Base-by-base conservation (phyloP, 2,797 vertebrate species). In the Enteromius treurensis region DNA sequence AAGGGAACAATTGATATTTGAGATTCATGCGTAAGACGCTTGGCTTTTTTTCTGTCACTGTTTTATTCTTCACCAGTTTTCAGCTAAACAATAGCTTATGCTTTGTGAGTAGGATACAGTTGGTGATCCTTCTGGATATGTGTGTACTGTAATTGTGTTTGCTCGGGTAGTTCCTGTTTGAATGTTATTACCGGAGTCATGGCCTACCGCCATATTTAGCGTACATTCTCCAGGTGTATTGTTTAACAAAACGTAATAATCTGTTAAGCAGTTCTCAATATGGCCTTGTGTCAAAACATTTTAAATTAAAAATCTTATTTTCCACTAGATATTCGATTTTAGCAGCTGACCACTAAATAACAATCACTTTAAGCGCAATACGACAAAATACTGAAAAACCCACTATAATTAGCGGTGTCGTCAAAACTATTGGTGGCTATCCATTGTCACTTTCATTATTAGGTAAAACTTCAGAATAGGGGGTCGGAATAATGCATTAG, bases 1-100 rank as follows among this genome's bases (percentile, higher is more conserved):
- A 85, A 84, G 82, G 67, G 85, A 88, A 85, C 83, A 83, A 79
- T 79, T 85, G 83, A 86, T 88, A 83, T 88, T 81, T 80, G 62
- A 81, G 77, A 85, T 74, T 60, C 67, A 85, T 70, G 71, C 81
- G 47, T 70, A 70, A 64, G 26, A 45, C 21, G 49, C 17, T 26
- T 80, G 32, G 13, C 53, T 58, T 67, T 65, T 15, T 23, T 23
- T 45, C 37, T 45, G 11, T 47, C 45, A 3, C 13, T 13, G n/a
- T 60, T 51, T 29, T 29, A 70, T 70, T 53, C 11, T 68, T 77
- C 42, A 14, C 7, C 65, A 32, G 14, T 77, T 70, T 71, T 42
- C 10, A 64, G 40, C 15, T 49, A n/a, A 71, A 37, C 21, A 62
- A 45, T 40, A 47, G 37, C n/a, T 26, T 65, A 32, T 37, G 53